Conservation (phyloP, 2,113 vertebrate species). For the Gobiocypris rarus region DNA sequence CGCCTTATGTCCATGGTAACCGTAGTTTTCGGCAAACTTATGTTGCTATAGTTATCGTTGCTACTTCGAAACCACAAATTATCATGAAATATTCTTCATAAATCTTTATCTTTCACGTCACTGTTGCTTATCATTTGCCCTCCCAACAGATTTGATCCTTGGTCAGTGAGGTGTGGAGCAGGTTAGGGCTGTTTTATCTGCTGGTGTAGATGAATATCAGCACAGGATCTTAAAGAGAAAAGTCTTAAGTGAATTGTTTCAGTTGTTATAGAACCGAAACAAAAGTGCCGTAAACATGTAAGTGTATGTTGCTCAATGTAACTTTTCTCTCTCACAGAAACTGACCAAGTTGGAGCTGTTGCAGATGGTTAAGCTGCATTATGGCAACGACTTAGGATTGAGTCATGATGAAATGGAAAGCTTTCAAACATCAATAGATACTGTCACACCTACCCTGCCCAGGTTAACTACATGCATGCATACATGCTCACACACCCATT, state of each 20-base stretch:
- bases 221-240: conserved; percentile 13
- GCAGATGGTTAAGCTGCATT: conserved; percentile 91
- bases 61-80: background rate
- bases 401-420: conserved; percentile 91
- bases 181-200: conserved; percentile 43
- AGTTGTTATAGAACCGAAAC: background rate
- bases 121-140: background rate
- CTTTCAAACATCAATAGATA: conserved; percentile 77
- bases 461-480: conserved; percentile 74
- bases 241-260: background rate
- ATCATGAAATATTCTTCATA: background rate
- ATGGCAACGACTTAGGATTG: conserved; percentile 90
- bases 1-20: background rate
- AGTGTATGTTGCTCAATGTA: background rate
- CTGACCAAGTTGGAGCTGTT: conserved; percentile 84
- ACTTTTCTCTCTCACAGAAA: conserved; percentile 69
- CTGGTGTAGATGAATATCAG: background rate
- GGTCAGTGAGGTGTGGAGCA: background rate
- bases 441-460: conserved; percentile 69
- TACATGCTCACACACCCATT: background rate
- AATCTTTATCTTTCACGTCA: background rate
- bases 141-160: background rate
- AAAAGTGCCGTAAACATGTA: background rate
- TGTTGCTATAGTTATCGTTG: background rate
- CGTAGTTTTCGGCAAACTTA: background rate